Base-by-base conservation (phyloP, 2,888 invertebrate genomes). In the Cylloceria caligata region DNA sequence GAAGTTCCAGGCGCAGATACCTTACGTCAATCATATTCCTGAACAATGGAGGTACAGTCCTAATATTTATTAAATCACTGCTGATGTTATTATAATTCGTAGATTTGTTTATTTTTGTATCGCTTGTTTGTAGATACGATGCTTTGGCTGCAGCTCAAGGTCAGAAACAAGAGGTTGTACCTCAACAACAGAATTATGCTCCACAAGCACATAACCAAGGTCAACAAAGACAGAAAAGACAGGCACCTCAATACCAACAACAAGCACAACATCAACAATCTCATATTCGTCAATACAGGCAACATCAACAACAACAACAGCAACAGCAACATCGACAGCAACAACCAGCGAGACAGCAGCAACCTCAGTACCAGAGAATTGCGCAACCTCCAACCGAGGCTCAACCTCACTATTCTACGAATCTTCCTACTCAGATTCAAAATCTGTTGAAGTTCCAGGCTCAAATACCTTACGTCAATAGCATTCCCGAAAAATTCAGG, bases 401-500 rank as follows among this genome's bases (percentile, higher is more conserved):
- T 0, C 80, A 83, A 24, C 90, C 90, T 13, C 88, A 89, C 0
- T 92, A 92, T 71, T 91, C 91, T 3, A 83, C 87, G 3, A 91
- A 90, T 75, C 49, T 92, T 49, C 92, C 92, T 0, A 19, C 83
- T 2, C 82, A 85, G 13, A 86, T 93, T 36, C 88, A 89, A 73
- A 86, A 90, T n/a, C 49, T 93, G 6, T 57, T 93, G 21, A 88
- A 87, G 13, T 92, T 83, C 76, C 92, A 92, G 52, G 87, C 92
- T 0, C 88, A 89, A 65, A 89, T 90, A n/a, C 93, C 93, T 0
- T 90, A 92, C 76, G 74, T 89, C 57, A 91, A 91, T 78, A 88
- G 88, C 62, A 91, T 92, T 39, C 92, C 92, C 4, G 91, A 90
- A 83, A 90, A 88, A 30, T 89, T 85, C 71, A 89, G 90, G 90